A percentile compares a stretch with the other conserved stretches of the same genome.
These are phyloP conservation scores for Camptogramma bilineatum DNA, from an alignment of 2,888 invertebrate species.

Conservation along the genomic window DNA sequence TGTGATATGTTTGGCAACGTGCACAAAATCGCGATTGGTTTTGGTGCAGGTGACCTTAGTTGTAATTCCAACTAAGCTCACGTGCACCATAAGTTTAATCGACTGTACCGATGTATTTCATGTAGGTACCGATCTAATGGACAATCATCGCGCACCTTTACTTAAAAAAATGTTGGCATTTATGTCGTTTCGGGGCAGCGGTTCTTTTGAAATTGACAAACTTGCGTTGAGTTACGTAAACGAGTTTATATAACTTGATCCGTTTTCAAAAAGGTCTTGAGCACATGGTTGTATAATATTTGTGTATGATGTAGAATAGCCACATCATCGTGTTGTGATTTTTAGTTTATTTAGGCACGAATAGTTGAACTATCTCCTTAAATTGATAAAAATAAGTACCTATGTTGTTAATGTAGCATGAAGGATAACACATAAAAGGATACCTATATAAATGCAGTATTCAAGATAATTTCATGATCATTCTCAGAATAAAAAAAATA, in stretches of 20 bases:
- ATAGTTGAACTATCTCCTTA: too few species aligned
- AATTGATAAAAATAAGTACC: too few species aligned
- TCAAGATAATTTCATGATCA: too few species aligned
- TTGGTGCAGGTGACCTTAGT: too few species aligned
- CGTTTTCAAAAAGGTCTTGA: conserved; percentile 24
- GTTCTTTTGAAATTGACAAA: conserved; percentile 34
- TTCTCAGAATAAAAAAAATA: too few species aligned
- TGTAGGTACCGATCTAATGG: neutral
- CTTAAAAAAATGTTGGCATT: neutral
- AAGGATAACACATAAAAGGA: too few species aligned
- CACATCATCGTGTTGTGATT: too few species aligned
- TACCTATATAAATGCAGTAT: too few species aligned
- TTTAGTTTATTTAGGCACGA: too few species aligned
- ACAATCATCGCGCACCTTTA: neutral
- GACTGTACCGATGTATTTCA: neutral
- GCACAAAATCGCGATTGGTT: neutral
- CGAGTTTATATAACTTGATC: conserved; percentile 26
- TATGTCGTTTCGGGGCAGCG: conserved; percentile 27
- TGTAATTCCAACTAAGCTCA: neutral
- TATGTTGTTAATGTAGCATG: too few species aligned
- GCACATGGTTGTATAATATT: conserved; percentile 11
- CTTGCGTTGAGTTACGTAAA: conserved; percentile 32
- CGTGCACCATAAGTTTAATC: neutral
- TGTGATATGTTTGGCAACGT: conserved; percentile 39
- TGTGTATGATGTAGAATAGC: neutral